These are phyloP conservation scores for Premnoplex brunnescens DNA, from an alignment of 2,797 vertebrate species.

Conservation along the genomic window DNA sequence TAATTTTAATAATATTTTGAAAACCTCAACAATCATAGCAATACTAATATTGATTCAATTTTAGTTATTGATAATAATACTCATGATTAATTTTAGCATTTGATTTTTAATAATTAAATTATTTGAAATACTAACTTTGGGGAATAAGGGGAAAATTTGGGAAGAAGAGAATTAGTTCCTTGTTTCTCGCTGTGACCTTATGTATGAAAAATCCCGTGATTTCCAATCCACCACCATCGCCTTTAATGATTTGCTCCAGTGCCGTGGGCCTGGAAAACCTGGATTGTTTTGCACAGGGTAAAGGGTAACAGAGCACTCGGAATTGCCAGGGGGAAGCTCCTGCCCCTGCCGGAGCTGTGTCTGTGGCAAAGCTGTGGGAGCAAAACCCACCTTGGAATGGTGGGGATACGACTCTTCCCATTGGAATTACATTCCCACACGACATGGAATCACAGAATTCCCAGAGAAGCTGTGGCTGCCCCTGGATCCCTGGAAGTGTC, in stretches of 20 bases:
- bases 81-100: not conserved
- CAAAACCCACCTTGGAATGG: not conserved
- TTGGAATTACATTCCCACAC: not conserved
- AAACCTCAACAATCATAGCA: not conserved
- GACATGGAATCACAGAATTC: not conserved
- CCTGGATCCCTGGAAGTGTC: not conserved
- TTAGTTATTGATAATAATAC: too few species aligned
- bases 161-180: not conserved
- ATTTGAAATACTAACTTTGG: not conserved
- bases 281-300: not conserved
- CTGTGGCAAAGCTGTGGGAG: not conserved
- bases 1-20: not conserved
- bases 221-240: rapidly evolving
- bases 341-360: not conserved
- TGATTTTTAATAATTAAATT: not conserved
- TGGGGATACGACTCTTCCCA: rapidly evolving
- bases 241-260: slow-evolving; percentile 15
- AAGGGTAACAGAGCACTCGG: not conserved
- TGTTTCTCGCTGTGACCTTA: too few species aligned
- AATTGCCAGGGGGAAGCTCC: not conserved
- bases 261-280: not conserved
- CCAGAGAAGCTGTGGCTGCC: not conserved
- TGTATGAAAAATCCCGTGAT: not conserved
- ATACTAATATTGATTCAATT: not conserved
- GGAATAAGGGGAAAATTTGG: not conserved